phyloP scores from a whole-genome alignment of 2,888 invertebrate genomes.

The Esperia sulphurella region DNA sequence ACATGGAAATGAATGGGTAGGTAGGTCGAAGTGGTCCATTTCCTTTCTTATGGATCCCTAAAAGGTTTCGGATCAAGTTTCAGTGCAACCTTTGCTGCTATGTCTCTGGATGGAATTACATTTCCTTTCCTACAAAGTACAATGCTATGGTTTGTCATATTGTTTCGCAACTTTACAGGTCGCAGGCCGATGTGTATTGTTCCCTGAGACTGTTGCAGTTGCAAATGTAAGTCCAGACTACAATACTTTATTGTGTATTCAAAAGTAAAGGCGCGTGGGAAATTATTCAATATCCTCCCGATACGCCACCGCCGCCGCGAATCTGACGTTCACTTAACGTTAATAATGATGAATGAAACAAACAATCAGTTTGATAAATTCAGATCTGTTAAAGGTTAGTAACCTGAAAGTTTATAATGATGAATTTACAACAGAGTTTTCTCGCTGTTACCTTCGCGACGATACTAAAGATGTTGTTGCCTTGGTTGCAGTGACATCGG shows the following conservation, averaged over 20 bases:
- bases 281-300: slow-evolving; percentile 5
- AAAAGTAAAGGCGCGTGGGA: slow-evolving; percentile 2
- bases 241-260: slow-evolving; percentile 5
- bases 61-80: too few relatives aligned
- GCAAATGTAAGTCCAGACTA: background rate
- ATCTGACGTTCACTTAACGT: background rate
- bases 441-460: too few relatives aligned
- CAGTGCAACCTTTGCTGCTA: too few relatives aligned
- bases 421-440: too few relatives aligned
- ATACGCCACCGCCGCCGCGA: background rate
- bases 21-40: too few relatives aligned
- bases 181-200: background rate
- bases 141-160: background rate
- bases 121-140: background rate
- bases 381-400: background rate
- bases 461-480: too few relatives aligned
- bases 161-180: background rate
- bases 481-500: too few relatives aligned
- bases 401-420: too few relatives aligned
- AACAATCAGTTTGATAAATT: background rate
- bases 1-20: too few relatives aligned
- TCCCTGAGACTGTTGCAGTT: background rate
- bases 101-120: too few relatives aligned
- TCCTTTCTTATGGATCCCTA: too few relatives aligned
- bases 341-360: slow-evolving; percentile 1